Base-by-base conservation (phyloP, 2,797 vertebrate genomes). In the Acanthis flammea region DNA sequence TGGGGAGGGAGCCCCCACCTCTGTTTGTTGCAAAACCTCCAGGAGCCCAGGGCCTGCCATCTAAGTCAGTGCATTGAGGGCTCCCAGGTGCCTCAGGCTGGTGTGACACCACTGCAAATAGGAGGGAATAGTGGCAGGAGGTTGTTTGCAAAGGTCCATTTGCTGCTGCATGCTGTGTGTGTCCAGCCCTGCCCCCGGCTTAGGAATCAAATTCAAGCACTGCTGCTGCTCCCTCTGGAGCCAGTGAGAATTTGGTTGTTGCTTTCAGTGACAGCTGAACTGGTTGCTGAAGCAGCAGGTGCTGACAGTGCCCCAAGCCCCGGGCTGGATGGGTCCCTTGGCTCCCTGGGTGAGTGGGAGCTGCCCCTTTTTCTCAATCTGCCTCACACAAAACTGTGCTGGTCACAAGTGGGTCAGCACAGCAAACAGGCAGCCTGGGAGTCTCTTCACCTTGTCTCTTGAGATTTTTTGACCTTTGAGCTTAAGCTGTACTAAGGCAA, bases 241-340 rank as follows among this genome's bases (percentile, higher is more conserved):
- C 18, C 51, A 7, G 58, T 5, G 12, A 42, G 33, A 31, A 9
- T n/a, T 45, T 28, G 63, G 31, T 14, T 10, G 55, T 65, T 88
- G 72, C n/a, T n/a, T 6, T 70, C 67, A 41, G 0, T 6, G 82
- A 3, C 73, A 70, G 86, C 71, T 63, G 63, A 41, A 35, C 7
- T 1, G 17, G 31, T 24, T 3, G 2, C 22, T 47, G 48, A 6
- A 6, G 39, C 21, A 74, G 61, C 1, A 1, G 55, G 16, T 73
- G 37, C 55, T 51, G 73, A 4, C 47, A 53, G 68, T n/a, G 61
- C 94, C 94, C 82, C 51, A 47, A 7, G 47, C 14, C 5, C 22
- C 0, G 1, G 33, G 45, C 23, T 1, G 0, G 41, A 12, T 14
- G 27, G 9, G 31, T 54, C 47, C 54, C 51, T 24, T 1, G 3